Percentiles rank a stretch among this genome's conserved stretches.
Conservation (phyloP, 2,797 vertebrate genomes). For the Philypnodon macrostomus region DNA sequence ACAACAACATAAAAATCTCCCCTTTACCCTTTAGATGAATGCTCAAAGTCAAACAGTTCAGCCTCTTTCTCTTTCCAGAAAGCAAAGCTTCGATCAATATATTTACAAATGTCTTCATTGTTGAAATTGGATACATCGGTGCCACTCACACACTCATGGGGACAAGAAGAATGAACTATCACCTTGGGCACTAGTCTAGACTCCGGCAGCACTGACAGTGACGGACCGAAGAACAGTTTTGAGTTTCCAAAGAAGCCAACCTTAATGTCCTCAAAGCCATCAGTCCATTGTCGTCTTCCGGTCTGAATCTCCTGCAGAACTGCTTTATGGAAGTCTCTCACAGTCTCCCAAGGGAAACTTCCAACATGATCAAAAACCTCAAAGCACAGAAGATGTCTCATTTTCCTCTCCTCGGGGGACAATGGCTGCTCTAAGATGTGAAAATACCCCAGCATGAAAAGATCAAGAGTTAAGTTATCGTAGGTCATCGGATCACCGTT, state of each 20-base stretch:
- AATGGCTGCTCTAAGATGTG: slow-evolving; percentile 91
- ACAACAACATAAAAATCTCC: slow-evolving; percentile 13
- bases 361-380: slow-evolving; percentile 94
- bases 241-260: slow-evolving; percentile 79
- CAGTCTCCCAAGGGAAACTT: slow-evolving; percentile 83
- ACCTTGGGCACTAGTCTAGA: slow-evolving; percentile 48
- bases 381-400: slow-evolving; percentile 94
- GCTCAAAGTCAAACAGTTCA: slow-evolving; percentile 86
- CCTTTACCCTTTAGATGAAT: slow-evolving; percentile 24
- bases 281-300: slow-evolving; percentile 83
- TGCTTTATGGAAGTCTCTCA: slow-evolving; percentile 86
- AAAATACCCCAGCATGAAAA: slow-evolving; percentile 98
- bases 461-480: slow-evolving; percentile 84
- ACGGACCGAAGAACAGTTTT: slow-evolving; percentile 49
- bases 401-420: slow-evolving; percentile 84
- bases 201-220: slow-evolving; percentile 24
- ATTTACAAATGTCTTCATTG: slow-evolving; percentile 87
- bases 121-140: slow-evolving; percentile 64
- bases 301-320: slow-evolving; percentile 86
- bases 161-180: slow-evolving; percentile 32
- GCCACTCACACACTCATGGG: slow-evolving; percentile 39
- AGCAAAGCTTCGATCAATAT: slow-evolving; percentile 91
- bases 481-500: slow-evolving; percentile 76
- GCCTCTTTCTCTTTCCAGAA: slow-evolving; percentile 98
- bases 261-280: slow-evolving; percentile 93